phyloP scores from a whole-genome alignment of 1,140 invertebrate species.

The Lepidurus apus region DNA sequence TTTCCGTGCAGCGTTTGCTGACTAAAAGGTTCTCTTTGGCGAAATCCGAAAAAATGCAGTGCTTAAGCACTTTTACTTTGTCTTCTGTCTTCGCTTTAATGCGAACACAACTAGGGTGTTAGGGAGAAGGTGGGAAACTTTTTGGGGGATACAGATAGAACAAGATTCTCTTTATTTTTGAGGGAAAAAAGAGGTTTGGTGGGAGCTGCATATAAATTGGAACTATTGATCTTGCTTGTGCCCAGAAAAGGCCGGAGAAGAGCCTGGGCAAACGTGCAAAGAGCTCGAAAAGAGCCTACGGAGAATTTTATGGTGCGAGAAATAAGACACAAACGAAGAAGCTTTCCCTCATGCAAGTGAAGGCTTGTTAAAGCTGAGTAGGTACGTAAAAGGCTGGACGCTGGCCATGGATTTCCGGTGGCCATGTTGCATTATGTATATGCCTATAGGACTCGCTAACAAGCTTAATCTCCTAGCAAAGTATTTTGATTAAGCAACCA shows the following conservation, averaged over 20 bases:
- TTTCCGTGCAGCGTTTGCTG: not conserved
- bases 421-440: too few species aligned
- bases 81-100: not conserved
- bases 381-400: too few species aligned
- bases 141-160: not conserved
- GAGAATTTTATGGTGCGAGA: too few species aligned
- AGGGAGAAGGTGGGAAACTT: not conserved
- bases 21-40: not conserved
- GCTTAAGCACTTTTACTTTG: not conserved
- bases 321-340: constrained; percentile 8
- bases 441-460: too few species aligned
- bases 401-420: too few species aligned
- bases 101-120: not conserved
- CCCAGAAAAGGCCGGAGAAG: not conserved
- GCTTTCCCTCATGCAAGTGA: not conserved
- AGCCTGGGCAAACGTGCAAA: not conserved
- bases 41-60: not conserved
- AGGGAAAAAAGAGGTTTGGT: not conserved
- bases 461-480: too few species aligned
- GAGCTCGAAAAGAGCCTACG: not conserved
- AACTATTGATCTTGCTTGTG: not conserved
- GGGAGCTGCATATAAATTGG: constrained; percentile 8
- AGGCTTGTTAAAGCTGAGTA: not conserved
- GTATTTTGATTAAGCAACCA: too few species aligned
- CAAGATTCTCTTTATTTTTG: not conserved